phyloP scores from a whole-genome alignment of 2,888 invertebrate genomes.

The Meliscaeva auricollis region DNA sequence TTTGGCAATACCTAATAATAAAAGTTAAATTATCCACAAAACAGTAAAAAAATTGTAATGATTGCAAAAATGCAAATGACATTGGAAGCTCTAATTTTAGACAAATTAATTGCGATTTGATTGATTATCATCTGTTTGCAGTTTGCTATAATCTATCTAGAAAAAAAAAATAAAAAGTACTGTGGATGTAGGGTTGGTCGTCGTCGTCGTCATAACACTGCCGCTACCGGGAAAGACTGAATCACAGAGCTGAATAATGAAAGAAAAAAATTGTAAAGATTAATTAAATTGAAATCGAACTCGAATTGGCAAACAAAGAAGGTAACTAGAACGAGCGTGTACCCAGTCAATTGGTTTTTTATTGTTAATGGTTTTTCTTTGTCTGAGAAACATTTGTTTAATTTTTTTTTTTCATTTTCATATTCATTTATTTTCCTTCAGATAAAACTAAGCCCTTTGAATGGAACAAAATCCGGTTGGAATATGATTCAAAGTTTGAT shows the following conservation, averaged over 20 bases:
- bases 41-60: no score
- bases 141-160: background rate
- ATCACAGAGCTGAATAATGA: background rate
- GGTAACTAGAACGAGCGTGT: conserved; percentile 1
- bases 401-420: background rate
- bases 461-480: background rate
- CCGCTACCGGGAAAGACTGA: background rate
- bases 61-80: conserved; percentile 37
- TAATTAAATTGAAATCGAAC: conserved; percentile 33
- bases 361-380: conserved; percentile 31
- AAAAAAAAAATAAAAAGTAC: background rate
- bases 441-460: conserved; percentile 15
- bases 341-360: conserved; percentile 10
- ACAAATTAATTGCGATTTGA: conserved; percentile 42
- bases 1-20: background rate
- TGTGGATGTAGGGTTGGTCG: background rate
- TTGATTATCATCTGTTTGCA: conserved; percentile 26
- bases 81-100: conserved; percentile 40
- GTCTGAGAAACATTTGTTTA: background rate
- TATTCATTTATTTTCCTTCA: background rate
- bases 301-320: conserved; percentile 29
- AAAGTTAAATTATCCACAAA: background rate
- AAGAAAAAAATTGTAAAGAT: conserved; percentile 8
- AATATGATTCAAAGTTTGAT: conserved; percentile 1
- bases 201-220: no score